Evolutionary conservation across 2,797 vertebrate genomes (phyloP), one percentile per base, ranked within the genome.

Genomic region (Manis pentadactyla): DNA sequence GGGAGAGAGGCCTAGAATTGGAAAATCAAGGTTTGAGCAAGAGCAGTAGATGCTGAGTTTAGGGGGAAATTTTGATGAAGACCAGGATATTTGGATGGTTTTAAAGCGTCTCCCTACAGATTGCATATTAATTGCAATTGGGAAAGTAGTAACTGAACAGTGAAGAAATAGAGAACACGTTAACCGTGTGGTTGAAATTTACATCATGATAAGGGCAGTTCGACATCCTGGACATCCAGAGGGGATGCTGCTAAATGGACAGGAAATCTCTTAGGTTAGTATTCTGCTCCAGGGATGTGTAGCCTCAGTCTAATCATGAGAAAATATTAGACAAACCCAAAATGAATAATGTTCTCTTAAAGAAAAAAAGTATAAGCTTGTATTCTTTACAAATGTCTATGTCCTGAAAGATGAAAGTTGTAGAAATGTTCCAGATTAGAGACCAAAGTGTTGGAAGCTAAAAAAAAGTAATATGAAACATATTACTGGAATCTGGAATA

Each of bases 311-410:
- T 53, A 37, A 63, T 77, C 49, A 66, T 27, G 13, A 82, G 37
- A 55, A 85, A 90, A 73, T 29, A 63, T 46, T 19, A 68, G 81
- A 73, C n/a, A 86, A 46, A 86, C 37, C 15, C 14, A 66, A 85
- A 94, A 94, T 73, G 46, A 90, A 75, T 83, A 77, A 49, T 55
- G 49, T 78, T 85, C 73, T 85, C 14, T 87, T 34, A 19, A 74
- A 11, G 1, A 51, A 53, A 57, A 46, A 57, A 37, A 51, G 73
- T 18, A 23, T 19, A 85, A 11, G 42, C 31, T 39, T 42, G 23
- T 68, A 59, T 53, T 59, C 34, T 88, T 75, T 78, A 77, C 17
- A 83, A 92, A 87, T 88, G 61, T 37, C 69, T 49, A 0, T 83
- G 46, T 63, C 37, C 25, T 83, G 31, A 77, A 69, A 82, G 53